Base-by-base conservation (phyloP, 2,888 invertebrate species). In the Anoncus sp. region DNA sequence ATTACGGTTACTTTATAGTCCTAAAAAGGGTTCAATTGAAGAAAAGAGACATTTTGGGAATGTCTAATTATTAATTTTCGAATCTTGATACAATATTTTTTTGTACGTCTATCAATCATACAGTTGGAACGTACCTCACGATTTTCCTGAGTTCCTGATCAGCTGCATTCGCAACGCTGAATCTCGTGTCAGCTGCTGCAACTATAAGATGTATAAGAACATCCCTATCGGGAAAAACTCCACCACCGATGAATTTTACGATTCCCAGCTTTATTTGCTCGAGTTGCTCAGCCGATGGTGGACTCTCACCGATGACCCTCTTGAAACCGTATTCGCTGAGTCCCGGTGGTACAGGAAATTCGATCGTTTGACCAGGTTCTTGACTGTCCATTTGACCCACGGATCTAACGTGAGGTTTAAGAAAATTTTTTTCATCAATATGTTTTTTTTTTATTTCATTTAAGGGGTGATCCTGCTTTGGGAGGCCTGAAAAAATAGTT, bases 141-240 rank as follows among this genome's bases (percentile, higher is more conserved):
- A 95, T 94, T 91, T 96, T 96, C 86, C 96, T 97, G 9, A 98
- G 91, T 84, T 97, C 97, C 81, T 95, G 94, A 87, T 98, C 97
- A 1, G 97, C 98, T 72, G 96, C 94, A 88, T 97, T 97, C 66
- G 97, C 97, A 53, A 98, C 97, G 91, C 95, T 96, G 89, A 96
- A 98, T 80, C 98, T 93, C 0, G 97, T 97, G 88, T 98, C 98
- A 0, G 98, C 95, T 0, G 97, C 96, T 1, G 97, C 98, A 6
- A 98, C 94, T 9, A 98, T 94, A 75, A 97, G 92, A 69, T 96
- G 95, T 79, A 96, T 92, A 22, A 97, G 92, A 31, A 96, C 94
- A 75, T 97, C 96, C 24, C 94, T 93, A 85, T 95, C 95, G 27
- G 94, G 93, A 85, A 97, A 96, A 47, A 97, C 93, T 60, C 97